Base-by-base conservation (phyloP, 2,888 invertebrate genomes). In the Diogma glabrata region DNA sequence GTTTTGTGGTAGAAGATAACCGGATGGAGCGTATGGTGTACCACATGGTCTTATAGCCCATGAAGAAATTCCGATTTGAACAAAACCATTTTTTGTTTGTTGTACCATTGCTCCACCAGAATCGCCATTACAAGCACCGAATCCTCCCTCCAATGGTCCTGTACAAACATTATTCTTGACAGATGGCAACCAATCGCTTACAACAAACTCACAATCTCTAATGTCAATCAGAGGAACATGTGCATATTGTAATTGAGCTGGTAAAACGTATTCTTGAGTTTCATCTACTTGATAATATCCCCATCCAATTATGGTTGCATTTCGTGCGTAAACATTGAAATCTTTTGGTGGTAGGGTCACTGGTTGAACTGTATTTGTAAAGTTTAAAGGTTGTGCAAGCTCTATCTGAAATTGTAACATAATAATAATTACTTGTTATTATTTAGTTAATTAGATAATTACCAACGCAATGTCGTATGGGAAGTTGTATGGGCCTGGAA, bases 71-170 rank as follows among this genome's bases (percentile, higher is more conserved):
- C 43, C 43, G 3, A 23, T 43, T 43, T 43, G 43, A n/a, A 14
- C 20, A 3, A 43, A 23, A 7, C n/a, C 14, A 5, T 12, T n/a
- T 3, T 14, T 23, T 14, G 8, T 22, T 23, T 23, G 23, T 43
- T 43, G 43, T 22, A 22, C 43, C 43, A 43, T 43, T 43, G 43
- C 43, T n/a, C 43, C 43, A 43, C 43, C 43, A n/a, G 43, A 43
- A 43, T 43, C 43, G 7, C 43, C 43, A n/a, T 43, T 14, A 14
- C 43, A 43, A n/a, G 22, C 43, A 22, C 43, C 43, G 4, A 20
- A n/a, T 22, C 43, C 43, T 1, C 43, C 43, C 9, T n/a, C n/a
- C 23, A 43, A 6, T n/a, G 43, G 43, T 2, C 43, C 43, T 14
- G 43, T 43, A 22, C 43, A 43, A 8, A 23, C 43, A n/a, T 22